Base-by-base conservation (phyloP, 2,888 invertebrate species). In the Platynereis dumerilii region DNA sequence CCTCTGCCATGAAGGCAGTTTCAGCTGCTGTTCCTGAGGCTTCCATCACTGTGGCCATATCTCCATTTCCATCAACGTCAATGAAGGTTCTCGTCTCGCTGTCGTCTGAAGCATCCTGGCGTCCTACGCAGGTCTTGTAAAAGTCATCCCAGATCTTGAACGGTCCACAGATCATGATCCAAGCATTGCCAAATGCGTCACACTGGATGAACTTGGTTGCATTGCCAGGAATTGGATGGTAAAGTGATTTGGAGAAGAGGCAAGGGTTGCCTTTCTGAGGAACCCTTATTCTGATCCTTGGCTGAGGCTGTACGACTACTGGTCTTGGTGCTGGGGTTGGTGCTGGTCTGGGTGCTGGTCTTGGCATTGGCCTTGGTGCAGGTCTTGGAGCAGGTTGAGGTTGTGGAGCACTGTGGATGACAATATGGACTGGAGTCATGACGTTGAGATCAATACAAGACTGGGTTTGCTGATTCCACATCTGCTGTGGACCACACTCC, bases 111-210 rank as follows among this genome's bases (percentile, higher is more conserved):
- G 34, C 34, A 34, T 34, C 34, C 12, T 44, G 24, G n/a, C 59
- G 24, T 10, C 57, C 64, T 0, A 65, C 60, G 45, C 77, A 77
- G 15, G 70, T 69, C n/a, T 72, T 57, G 20, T 70, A 62, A 1
- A 39, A 45, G 61, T 78, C 73, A 22, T 73, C 68, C 78, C 78
- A 78, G 1, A 70, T 42, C 7, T 70, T 73, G 10, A 62, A 58
- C 0, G 66, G 52, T 1, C 61, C 66, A 60, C 78, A 78, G 1
- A 34, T 54, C 29, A 71, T 60, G 20, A 73, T 67, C 58, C 73
- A 77, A 12, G 75, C 75, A 52, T 78, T 74, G 10, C 78, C 78
- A 42, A 72, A 72, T 24, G 70, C 69, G 59, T 79, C 78, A 62
- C 80, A 80, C 44, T 79, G 75, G 59, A 76, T 75, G 63, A 72